phyloP scores from a whole-genome alignment of 2,888 invertebrate species.

The Chymomyza procnemis region DNA sequence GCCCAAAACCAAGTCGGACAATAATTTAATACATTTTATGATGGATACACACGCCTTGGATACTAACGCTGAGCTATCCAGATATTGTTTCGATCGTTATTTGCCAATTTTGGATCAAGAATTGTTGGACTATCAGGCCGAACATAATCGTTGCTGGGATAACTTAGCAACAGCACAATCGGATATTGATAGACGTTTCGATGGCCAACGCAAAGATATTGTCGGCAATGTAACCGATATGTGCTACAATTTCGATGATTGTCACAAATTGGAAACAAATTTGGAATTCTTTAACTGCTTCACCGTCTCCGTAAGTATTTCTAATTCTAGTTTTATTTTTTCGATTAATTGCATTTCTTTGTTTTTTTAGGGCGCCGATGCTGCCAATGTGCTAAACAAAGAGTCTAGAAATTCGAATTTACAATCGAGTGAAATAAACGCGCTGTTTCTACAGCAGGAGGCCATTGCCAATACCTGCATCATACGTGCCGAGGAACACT shows the following conservation, averaged over 20 bases:
- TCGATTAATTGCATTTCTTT: background rate
- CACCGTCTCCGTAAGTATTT: conserved; percentile 23
- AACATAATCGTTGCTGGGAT: conserved; percentile 19
- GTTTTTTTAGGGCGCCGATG: conserved; percentile 19
- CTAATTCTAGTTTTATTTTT: background rate
- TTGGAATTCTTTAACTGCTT: conserved; percentile 30
- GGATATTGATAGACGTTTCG: background rate
- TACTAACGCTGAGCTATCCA: background rate
- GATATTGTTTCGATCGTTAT: conserved; percentile 38
- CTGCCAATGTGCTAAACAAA: background rate
- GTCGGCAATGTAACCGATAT: background rate
- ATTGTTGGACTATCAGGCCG: conserved; percentile 4
- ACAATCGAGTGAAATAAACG: background rate
- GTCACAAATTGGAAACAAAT: background rate
- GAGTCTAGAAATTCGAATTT: background rate
- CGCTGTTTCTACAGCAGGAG: background rate
- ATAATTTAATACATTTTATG: conserved; percentile 31
- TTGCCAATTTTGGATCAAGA: conserved; percentile 26
- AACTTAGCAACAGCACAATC: background rate
- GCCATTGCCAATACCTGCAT: background rate
- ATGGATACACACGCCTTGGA: conserved; percentile 1
- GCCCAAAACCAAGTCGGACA: conserved; percentile 5
- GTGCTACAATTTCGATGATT: conserved; percentile 18
- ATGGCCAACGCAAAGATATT: background rate
- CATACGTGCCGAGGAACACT: background rate